Evolutionary conservation across 2,888 invertebrate genomes (phyloP), one percentile per base, ranked within the genome.

Genomic region (Lagria hirta): DNA sequence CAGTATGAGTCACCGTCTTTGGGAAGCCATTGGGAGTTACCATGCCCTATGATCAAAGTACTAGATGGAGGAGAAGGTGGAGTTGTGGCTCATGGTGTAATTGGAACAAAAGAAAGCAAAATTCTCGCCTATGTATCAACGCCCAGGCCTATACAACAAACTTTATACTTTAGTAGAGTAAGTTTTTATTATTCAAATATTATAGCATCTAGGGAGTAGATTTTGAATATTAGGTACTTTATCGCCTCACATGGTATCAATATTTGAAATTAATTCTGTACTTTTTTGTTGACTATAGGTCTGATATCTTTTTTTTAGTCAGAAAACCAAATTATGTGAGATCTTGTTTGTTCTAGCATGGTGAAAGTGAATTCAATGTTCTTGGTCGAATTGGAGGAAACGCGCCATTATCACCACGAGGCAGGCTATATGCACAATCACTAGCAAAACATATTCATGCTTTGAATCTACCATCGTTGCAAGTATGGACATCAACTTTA

Each of bases 341-440:
- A 29, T 8, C 33, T 35, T 52, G 51, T 54, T 41, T 35, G 49
- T 70, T 70, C 3, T 69, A 91, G 89, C 95, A 96, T 69, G 95
- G 95, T 2, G 95, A 96, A 70, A 92, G 91, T 65, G 88, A 90
- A 62, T 90, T 86, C 77, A 96, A 96, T 71, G 82, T 91, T 2
- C 73, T 88, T 7, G 95, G 95, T 0, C 81, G 89, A 47, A 91
- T 96, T 57, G 96, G 95, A 0, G 95, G 95, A 1, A 91, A 96
- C 69, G 86, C 93, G 6, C 82, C 83, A 13, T 74, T 96, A 23
- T 93, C 93, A 4, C 79, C 85, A 0, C 79, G 91, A 13, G 95
- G 95, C 1, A 74, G 82, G 58, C 74, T 82, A 65, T 94, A 92
- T 72, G 87, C 86, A 0, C 77, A 79, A 49, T 83, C 84, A 0